Base-by-base conservation (phyloP, 2,113 vertebrate genomes). In the Corythornis cristatus region DNA sequence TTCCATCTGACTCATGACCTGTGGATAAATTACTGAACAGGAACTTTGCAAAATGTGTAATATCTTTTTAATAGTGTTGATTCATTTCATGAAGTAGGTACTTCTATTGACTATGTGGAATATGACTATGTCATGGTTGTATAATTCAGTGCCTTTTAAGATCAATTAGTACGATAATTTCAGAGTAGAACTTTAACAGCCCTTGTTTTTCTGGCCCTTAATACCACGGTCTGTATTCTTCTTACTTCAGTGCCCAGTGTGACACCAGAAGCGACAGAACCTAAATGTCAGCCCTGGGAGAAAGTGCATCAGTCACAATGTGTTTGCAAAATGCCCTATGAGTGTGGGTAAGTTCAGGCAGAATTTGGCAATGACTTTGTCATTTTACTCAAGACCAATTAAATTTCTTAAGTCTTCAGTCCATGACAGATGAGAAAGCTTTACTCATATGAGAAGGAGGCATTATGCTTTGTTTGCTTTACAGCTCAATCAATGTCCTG, bases 271-370 rank as follows among this genome's bases (percentile, higher is more conserved):
- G 91, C 88, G 14, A 43, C 58, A 73, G 90, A 51, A 29, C 95
- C 96, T 67, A 76, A 80, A 83, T 99, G 99, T 96, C 98, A 98
- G 72, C 96, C 74, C 17, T 99, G 98, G 99, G 98, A 99, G 97
- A 99, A 97, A 61, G 58, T 94, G 5, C 93, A 98, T 54, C 93
- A 97, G 79, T 96, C 73, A 0, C 89, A 85, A 61, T 99, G 99
- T 94, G 97, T 99, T 76, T 99, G 99, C 91, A 99, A 98, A 97
- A 98, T 98, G 97, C 98, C 98, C 5, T 97, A 96, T 53, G 98
- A 99, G 58, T 99, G 99, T 96, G 93, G 93, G 99, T 99, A 97
- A 98, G 98, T 97, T 88, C 72, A 66, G 9, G 11, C 50, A 84
- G 48, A 76, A 33, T 61, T 90, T 72, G 25, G 8, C 54, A 78